Percentiles rank a stretch among this genome's conserved stretches.
Evolutionary conservation across 1,140 invertebrate genomes (phyloP).

Genomic region (Augochlora pura): DNA sequence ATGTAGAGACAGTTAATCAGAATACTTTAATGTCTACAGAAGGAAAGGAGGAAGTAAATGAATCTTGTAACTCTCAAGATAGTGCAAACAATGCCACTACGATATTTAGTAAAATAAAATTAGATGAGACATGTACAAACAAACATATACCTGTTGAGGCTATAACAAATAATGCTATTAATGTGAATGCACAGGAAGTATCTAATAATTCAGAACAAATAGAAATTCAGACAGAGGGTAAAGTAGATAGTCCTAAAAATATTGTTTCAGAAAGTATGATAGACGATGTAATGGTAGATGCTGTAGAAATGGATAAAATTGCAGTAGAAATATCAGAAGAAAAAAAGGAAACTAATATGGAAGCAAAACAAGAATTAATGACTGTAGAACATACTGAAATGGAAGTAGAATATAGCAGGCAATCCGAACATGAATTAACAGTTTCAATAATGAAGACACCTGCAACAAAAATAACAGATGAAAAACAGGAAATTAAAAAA

Average conservation of each 20-base stretch:
- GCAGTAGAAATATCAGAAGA: constrained; percentile 1
- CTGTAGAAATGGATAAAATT: neutral
- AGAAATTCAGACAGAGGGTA: neutral
- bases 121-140: neutral
- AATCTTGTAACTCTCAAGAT: neutral
- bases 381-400: neutral
- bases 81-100: neutral
- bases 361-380: constrained; percentile 8
- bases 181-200: neutral
- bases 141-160: constrained; percentile 1
- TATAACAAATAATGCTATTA: neutral
- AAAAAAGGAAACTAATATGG: neutral
- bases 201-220: neutral
- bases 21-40: neutral
- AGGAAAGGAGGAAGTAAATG: constrained; percentile 1
- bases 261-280: neutral
- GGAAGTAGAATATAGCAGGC: neutral
- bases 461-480: neutral
- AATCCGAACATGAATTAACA: neutral
- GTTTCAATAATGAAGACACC: neutral
- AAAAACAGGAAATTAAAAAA: neutral
- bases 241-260: neutral
- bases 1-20: constrained; percentile 5
- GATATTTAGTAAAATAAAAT: no score
- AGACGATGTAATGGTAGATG: neutral